Evolutionary conservation across 2,113 vertebrate species (phyloP).

Genomic region (Castor canadensis): DNA sequence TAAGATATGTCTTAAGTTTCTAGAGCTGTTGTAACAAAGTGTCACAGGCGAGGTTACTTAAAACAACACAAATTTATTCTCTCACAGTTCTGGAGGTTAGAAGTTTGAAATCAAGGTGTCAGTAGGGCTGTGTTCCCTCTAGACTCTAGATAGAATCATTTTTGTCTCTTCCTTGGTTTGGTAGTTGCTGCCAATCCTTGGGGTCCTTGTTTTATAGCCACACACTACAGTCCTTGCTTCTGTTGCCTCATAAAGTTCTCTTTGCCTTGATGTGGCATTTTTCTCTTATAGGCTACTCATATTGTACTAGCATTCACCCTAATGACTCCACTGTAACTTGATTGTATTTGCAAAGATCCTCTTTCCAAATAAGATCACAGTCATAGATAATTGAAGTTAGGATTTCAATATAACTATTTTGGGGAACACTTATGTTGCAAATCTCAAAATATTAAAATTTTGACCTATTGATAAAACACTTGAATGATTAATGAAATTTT

Average conservation of each 20-base stretch:
- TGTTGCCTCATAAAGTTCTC: not conserved
- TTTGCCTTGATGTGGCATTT: not conserved
- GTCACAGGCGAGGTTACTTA: not conserved
- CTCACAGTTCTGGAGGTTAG: not conserved
- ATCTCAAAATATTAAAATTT: slow-evolving; percentile 22
- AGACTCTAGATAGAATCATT: not conserved
- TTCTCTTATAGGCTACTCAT: not conserved
- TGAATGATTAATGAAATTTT: slow-evolving; percentile 2
- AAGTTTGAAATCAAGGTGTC: not conserved
- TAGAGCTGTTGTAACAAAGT: not conserved
- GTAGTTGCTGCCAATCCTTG: not conserved
- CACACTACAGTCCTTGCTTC: not conserved
- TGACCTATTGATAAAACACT: not conserved
- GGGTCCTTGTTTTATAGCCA: not conserved
- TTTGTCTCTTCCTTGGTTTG: not conserved
- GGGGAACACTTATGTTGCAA: not conserved
- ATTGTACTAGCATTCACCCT: not conserved
- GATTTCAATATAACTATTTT: not conserved
- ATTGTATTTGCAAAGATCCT: not conserved
- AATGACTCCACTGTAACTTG: not conserved
- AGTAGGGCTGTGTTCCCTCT: not conserved
- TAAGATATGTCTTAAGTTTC: not conserved
- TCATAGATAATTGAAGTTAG: not conserved
- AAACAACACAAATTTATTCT: not conserved
- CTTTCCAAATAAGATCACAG: not conserved